phyloP scores from a whole-genome alignment of 2,888 invertebrate species.

The Lamellibrachia satsuma region DNA sequence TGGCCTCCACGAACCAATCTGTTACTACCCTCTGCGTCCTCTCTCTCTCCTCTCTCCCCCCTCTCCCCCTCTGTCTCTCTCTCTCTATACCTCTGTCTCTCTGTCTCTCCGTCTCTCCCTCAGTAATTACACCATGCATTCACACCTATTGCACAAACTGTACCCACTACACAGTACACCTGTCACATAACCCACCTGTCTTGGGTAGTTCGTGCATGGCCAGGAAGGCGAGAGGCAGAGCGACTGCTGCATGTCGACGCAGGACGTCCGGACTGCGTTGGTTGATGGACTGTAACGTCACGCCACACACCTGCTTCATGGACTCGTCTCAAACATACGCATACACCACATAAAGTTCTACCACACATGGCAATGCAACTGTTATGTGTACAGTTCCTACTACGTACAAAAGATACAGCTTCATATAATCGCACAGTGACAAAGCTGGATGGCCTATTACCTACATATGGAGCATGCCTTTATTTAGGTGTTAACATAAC shows the following conservation, averaged over 20 bases:
- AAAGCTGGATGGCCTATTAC: too few species aligned
- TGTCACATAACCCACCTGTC: background rate
- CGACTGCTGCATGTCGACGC: slow-evolving; percentile 78
- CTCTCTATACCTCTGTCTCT: background rate
- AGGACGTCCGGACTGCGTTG: slow-evolving; percentile 81
- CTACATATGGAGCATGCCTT: too few species aligned
- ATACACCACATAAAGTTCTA: background rate
- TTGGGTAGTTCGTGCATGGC: slow-evolving; percentile 80
- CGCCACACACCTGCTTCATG: slow-evolving; percentile 71
- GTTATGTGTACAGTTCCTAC: too few species aligned
- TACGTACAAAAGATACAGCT: too few species aligned
- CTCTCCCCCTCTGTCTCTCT: background rate
- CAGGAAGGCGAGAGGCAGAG: slow-evolving; percentile 85
- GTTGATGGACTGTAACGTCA: slow-evolving; percentile 80
- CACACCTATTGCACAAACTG: too few species aligned
- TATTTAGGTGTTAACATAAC: background rate
- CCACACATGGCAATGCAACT: too few species aligned
- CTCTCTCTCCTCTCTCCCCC: too few species aligned
- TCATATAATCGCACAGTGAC: too few species aligned
- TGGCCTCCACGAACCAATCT: too few species aligned
- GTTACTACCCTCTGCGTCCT: too few species aligned
- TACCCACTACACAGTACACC: too few species aligned
- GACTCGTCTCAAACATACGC: slow-evolving; percentile 73
- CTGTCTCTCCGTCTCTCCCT: background rate
- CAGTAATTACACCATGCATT: too few species aligned